These are phyloP conservation scores for Drosophila borborema DNA, from an alignment of 2,888 invertebrate species.

Conservation along the genomic window DNA sequence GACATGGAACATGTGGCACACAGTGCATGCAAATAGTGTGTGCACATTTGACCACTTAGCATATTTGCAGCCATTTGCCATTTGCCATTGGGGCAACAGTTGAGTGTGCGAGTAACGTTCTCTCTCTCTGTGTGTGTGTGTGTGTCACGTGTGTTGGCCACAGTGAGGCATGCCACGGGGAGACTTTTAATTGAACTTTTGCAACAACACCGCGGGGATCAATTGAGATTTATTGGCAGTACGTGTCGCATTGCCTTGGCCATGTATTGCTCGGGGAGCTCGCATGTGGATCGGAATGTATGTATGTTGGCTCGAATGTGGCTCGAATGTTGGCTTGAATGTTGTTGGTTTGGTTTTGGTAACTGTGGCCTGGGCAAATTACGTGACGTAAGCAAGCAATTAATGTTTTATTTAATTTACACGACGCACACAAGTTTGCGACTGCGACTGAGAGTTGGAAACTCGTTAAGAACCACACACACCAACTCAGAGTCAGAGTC, in stretches of 20 bases:
- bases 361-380: constrained; percentile 21
- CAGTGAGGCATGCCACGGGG: constrained; percentile 44
- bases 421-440: constrained; percentile 35
- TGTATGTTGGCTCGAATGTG: constrained; percentile 3
- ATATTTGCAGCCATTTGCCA: constrained; percentile 49
- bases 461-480: constrained; percentile 54
- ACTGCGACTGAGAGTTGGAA: constrained; percentile 27
- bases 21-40: constrained; percentile 47
- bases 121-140: constrained; percentile 1
- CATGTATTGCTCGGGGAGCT: constrained; percentile 26
- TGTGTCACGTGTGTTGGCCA: constrained; percentile 23
- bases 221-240: constrained; percentile 79
- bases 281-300: background rate
- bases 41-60: constrained; percentile 58
- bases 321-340: constrained; percentile 10
- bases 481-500: too few species aligned
- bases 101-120: constrained; percentile 14
- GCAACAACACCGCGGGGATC: constrained; percentile 77
- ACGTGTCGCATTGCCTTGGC: constrained; percentile 63
- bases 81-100: constrained; percentile 30
- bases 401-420: constrained; percentile 71
- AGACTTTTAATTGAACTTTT: constrained; percentile 77
- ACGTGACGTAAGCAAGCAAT: constrained; percentile 61
- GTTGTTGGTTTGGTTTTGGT: constrained; percentile 16
- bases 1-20: constrained; percentile 14